Percentiles rank a stretch among this genome's conserved stretches.
Evolutionary conservation across 2,797 vertebrate genomes (phyloP).

Genomic region (Scyliorhinus canicula): DNA sequence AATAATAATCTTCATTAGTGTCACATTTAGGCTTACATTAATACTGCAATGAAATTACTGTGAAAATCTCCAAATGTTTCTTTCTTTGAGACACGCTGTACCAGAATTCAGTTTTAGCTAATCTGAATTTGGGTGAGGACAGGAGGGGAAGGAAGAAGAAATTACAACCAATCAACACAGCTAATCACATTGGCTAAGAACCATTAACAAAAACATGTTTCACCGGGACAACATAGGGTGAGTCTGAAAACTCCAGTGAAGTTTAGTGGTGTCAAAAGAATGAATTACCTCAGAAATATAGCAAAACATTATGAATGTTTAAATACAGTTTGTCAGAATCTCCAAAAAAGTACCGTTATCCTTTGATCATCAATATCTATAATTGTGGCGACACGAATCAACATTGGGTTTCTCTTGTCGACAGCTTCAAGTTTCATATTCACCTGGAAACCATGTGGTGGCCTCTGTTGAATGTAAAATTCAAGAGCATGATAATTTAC

Average conservation of each 20-base stretch:
- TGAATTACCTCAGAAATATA: neutral
- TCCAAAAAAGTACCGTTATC: constrained; percentile 54
- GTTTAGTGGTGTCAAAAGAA: neutral
- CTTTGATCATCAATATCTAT: constrained; percentile 58
- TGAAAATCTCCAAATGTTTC: no score
- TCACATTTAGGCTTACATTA: no score
- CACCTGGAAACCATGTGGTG: constrained; percentile 57
- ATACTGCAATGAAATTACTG: no score
- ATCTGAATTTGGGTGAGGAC: neutral
- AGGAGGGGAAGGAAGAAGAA: neutral
- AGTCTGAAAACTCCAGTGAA: neutral
- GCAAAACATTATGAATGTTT: neutral
- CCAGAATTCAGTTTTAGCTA: neutral
- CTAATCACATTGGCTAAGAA: neutral
- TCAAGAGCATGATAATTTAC: neutral
- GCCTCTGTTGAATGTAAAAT: constrained; percentile 50
- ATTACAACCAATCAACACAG: neutral
- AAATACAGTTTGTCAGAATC: neutral
- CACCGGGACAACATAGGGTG: no score
- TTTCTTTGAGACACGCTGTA: neutral
- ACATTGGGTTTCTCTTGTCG: constrained; percentile 62
- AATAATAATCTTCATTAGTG: no score
- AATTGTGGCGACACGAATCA: constrained; percentile 60
- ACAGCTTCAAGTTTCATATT: constrained; percentile 62
- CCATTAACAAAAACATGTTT: neutral